Evolutionary conservation across 2,113 vertebrate genomes (phyloP), one percentile per base, ranked within the genome.

Genomic region (Bujurquina vittata): DNA sequence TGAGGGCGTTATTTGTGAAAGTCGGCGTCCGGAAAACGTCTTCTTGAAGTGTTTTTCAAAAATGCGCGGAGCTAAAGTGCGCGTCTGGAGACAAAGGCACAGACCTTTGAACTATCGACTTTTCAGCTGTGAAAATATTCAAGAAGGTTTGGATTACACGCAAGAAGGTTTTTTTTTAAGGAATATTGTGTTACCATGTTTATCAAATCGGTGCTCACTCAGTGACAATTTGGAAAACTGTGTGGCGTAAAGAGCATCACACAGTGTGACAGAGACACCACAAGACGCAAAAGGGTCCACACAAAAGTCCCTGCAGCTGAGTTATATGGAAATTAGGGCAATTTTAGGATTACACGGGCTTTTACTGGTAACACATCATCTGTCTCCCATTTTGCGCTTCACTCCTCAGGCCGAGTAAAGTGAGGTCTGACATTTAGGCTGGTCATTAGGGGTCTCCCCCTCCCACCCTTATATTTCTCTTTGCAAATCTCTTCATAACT

Each of bases 401-500:
- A 33, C 60, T 55, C 49, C 37, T 61, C 31, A 67, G 57, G 35
- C 69, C 56, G 63, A 43, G 10, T 20, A 4, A 43, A 74, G 60
- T 10, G 14, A 54, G 10, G 23, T 8, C 22, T 85, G 77, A 84
- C 82, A 82, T 84, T 84, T 63, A 83, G 20, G 57, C 22, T 29
- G 74, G 67, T 20, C 11, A 2, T 75, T 81, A 33, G 11, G 49
- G 17, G 61, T 23, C 37, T 26, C 63, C 46, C 15, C 29, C 56
- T 79, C 20, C 22, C 31, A 7, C 56, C 33, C 62, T 72, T 65
- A 54, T 59, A 79, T 81, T 88, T 76, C 79, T 80, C 61, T 60
- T 54, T 14, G 88, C 77, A 86, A 89, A 85, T 89, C 78, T 69
- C 59, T 74, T 77, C 61, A 75, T 61, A 84, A 77, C 65, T n/a